phyloP scores from a whole-genome alignment of 92 coral and sea anemone species.

The Phenganax stokvisi region DNA sequence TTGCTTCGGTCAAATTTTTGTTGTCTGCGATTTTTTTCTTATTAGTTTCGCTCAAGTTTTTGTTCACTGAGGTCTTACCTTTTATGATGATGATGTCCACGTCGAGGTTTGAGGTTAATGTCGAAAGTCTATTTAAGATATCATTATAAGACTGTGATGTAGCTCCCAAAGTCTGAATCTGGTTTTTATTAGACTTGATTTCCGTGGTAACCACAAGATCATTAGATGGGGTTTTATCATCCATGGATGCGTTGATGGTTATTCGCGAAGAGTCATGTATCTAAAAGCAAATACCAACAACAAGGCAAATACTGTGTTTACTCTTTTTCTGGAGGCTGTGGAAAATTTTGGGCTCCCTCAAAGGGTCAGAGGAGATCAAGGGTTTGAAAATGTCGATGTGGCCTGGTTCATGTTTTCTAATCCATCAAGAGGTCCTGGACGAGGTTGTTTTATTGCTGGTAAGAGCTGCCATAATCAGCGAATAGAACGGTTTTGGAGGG shows the following conservation, averaged over 20 bases:
- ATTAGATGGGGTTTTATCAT: constrained; percentile 57
- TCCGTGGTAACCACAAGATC: neutral
- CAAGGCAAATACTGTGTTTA: constrained; percentile 50
- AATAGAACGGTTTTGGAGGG: constrained; percentile 58
- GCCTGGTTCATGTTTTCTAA: constrained; percentile 59
- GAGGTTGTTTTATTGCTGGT: constrained; percentile 60
- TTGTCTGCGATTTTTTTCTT: too few species aligned
- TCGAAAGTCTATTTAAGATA: too few species aligned
- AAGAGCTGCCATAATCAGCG: constrained; percentile 55
- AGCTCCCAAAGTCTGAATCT: too few species aligned
- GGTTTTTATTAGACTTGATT: too few species aligned
- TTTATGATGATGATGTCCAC: too few species aligned
- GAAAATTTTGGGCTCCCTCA: constrained; percentile 51
- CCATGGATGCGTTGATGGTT: constrained; percentile 58
- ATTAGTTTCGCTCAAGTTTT: too few species aligned
- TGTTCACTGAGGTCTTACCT: too few species aligned
- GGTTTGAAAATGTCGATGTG: constrained; percentile 61
- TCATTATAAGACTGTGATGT: too few species aligned
- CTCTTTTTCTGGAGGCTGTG: constrained; percentile 50
- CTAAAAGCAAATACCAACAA: constrained; percentile 55
- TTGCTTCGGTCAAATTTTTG: too few species aligned
- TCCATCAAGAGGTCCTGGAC: constrained; percentile 60
- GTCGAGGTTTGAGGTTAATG: too few species aligned
- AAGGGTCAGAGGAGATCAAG: constrained; percentile 61
- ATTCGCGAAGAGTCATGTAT: constrained; percentile 51